These are phyloP conservation scores for Smittia sp. DNA, from an alignment of 2,888 invertebrate species.

Conservation along the genomic window DNA sequence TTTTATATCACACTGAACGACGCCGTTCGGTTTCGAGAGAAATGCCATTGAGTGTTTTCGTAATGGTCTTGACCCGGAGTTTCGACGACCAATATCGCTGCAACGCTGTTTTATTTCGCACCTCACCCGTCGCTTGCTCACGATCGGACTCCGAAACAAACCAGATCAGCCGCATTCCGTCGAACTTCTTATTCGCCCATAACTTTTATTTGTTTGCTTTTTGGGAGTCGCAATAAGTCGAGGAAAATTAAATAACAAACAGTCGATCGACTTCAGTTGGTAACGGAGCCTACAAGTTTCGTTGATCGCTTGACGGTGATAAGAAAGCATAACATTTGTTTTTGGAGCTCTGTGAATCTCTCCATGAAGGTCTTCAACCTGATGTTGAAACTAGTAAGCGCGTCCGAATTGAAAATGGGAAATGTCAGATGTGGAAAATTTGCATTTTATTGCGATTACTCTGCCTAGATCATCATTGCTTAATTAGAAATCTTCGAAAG, in stretches of 20 bases:
- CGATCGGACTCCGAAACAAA: background rate
- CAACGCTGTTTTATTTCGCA: constrained; percentile 2
- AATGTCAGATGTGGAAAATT: background rate
- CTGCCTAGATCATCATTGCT: too few species aligned
- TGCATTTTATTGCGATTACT: background rate
- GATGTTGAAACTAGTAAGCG: background rate
- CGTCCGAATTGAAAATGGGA: background rate
- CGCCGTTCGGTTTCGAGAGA: background rate
- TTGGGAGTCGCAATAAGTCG: background rate
- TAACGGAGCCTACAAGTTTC: background rate
- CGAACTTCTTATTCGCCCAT: background rate
- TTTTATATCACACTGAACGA: too few species aligned
- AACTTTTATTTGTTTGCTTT: background rate
- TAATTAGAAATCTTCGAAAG: too few species aligned
- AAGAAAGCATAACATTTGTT: background rate
- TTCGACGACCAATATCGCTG: background rate
- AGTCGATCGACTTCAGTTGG: background rate
- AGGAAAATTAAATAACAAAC: background rate
- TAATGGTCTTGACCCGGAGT: background rate
- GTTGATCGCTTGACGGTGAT: background rate
- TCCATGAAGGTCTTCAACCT: background rate
- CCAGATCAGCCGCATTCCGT: constrained; percentile 22
- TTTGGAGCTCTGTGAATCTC: background rate
- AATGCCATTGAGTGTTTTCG: background rate
- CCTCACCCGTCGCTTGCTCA: background rate